Evolutionary conservation across 1,140 invertebrate genomes (phyloP).

Genomic region (Drosophila nebulosa): DNA sequence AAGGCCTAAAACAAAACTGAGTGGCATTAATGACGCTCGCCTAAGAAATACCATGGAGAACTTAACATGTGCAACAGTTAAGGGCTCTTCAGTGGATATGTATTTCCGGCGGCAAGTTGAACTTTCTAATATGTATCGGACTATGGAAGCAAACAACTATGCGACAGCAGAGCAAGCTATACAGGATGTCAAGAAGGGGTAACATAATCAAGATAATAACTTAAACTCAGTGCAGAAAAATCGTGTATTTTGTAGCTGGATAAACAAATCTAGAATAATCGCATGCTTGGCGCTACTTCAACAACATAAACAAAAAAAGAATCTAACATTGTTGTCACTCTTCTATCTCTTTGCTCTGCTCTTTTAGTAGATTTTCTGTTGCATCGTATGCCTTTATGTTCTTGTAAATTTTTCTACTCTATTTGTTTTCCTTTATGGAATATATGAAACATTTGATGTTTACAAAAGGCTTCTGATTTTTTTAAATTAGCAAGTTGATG

Average conservation of each 20-base stretch:
- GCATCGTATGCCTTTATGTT: slow-evolving; percentile 31
- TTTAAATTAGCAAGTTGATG: slow-evolving; percentile 90
- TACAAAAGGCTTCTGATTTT: neutral
- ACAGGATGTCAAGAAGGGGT: slow-evolving; percentile 92
- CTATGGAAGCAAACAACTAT: slow-evolving; percentile 99
- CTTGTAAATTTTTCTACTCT: slow-evolving; percentile 10
- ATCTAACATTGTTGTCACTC: slow-evolving; percentile 40
- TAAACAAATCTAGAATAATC: slow-evolving; percentile 37
- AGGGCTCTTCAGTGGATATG: slow-evolving; percentile 97
- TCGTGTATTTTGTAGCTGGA: slow-evolving; percentile 44
- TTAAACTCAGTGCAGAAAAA: slow-evolving; percentile 23
- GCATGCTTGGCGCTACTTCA: slow-evolving; percentile 42
- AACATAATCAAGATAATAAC: slow-evolving; percentile 43
- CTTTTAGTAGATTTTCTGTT: slow-evolving; percentile 11
- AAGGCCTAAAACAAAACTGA: slow-evolving; percentile 97
- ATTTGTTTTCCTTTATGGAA: neutral
- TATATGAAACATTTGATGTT: too few relatives aligned
- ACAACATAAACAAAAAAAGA: slow-evolving; percentile 24
- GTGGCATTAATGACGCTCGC: slow-evolving; percentile 98
- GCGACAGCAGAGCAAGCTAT: slow-evolving; percentile 97
- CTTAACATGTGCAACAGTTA: slow-evolving; percentile 98
- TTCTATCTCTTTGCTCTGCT: slow-evolving; percentile 23
- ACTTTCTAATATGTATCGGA: slow-evolving; percentile 99
- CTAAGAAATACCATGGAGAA: slow-evolving; percentile 99
- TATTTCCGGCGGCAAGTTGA: slow-evolving; percentile 98